These are phyloP conservation scores for Notamacropus eugenii DNA, from an alignment of 2,797 vertebrate species.

Conservation along the genomic window DNA sequence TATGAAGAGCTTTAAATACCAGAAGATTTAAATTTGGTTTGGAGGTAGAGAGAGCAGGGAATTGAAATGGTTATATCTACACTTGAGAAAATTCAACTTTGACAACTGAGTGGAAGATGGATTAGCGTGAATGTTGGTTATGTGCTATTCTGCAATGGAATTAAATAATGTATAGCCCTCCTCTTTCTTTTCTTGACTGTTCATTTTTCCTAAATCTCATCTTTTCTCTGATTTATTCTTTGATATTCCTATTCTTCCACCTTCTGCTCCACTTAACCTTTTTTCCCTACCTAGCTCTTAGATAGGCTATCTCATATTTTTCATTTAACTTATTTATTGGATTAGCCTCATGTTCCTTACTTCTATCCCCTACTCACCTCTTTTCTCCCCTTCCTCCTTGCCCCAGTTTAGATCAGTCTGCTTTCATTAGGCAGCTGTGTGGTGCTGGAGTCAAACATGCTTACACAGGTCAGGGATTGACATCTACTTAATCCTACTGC, in stretches of 20 bases:
- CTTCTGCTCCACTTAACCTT: too few relatives aligned
- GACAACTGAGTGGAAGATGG: not conserved
- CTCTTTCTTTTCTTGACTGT: too few relatives aligned
- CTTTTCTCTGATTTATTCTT: too few relatives aligned
- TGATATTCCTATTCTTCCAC: too few relatives aligned
- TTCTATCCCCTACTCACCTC: not conserved
- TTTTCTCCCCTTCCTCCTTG: not conserved
- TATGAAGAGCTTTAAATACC: not conserved
- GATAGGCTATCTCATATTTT: not conserved
- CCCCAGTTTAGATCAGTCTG: not conserved
- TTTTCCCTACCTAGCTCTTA: too few relatives aligned
- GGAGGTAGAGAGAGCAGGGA: not conserved
- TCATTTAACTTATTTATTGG: not conserved
- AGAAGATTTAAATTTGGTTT: not conserved
- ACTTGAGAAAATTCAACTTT: not conserved
- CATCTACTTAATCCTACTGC: not conserved
- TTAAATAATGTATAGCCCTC: not conserved
- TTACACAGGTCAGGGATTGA: not conserved
- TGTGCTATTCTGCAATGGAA: not conserved
- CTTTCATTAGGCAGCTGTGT: not conserved
- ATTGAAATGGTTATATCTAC: too few relatives aligned
- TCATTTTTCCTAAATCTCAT: too few relatives aligned
- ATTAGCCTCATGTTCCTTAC: not conserved
- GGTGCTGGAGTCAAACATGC: not conserved
- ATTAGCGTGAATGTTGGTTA: not conserved